These are phyloP conservation scores for Urophycis tenuis DNA, from an alignment of 2,797 vertebrate genomes.

Conservation along the genomic window DNA sequence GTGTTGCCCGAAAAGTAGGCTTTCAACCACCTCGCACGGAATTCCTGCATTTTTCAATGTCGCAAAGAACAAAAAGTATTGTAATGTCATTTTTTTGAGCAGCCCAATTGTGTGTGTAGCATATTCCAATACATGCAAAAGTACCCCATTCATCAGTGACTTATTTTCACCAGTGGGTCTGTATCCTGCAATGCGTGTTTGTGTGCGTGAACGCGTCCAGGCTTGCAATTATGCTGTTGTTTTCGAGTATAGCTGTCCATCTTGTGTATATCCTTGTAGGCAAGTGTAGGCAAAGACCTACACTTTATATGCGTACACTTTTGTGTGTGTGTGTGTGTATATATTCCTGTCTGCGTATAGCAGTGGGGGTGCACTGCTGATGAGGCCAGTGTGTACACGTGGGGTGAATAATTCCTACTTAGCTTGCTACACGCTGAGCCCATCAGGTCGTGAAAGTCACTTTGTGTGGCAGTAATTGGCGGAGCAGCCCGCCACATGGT, in stretches of 20 bases:
- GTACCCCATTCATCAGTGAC: background rate
- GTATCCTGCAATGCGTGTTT: background rate
- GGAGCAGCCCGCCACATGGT: slow-evolving; percentile 44
- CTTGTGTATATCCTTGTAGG: background rate
- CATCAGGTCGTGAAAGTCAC: slow-evolving; percentile 62
- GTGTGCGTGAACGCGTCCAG: background rate
- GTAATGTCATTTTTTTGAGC: background rate
- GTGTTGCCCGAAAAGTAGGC: too few relatives aligned
- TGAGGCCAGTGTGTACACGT: slow-evolving; percentile 36
- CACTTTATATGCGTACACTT: background rate
- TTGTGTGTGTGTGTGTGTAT: background rate
- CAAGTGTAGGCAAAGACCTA: background rate
- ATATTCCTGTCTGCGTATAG: slow-evolving; percentile 20
- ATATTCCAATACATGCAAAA: background rate
- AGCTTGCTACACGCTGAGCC: slow-evolving; percentile 45
- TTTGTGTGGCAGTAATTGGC: slow-evolving; percentile 61
- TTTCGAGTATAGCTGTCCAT: background rate
- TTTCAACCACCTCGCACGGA: too few relatives aligned
- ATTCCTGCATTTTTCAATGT: too few relatives aligned
- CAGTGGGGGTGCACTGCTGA: slow-evolving; percentile 28
- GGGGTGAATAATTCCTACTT: slow-evolving; percentile 58
- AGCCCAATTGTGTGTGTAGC: background rate
- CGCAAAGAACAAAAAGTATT: background rate
- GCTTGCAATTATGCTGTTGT: background rate
- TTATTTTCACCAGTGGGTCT: background rate